Conservation (phyloP, 1,140 invertebrate genomes). For the Tribolium madens region DNA sequence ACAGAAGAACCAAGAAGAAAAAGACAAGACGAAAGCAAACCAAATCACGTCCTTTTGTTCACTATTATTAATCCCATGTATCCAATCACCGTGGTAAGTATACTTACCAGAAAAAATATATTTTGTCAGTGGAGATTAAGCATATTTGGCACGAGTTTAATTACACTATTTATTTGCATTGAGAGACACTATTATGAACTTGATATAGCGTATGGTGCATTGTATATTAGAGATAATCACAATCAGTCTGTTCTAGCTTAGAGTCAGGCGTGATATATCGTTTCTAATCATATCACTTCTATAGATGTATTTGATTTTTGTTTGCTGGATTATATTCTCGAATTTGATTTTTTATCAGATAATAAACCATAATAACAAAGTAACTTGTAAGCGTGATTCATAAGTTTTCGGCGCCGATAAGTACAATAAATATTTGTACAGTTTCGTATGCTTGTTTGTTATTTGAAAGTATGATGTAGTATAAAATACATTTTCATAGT, state of each 20-base stretch:
- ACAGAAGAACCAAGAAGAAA: slow-evolving; percentile 74
- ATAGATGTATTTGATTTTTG: background rate
- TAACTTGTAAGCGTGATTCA: no score
- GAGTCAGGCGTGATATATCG: background rate
- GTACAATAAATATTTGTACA: no score
- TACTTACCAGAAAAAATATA: background rate
- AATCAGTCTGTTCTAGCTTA: background rate
- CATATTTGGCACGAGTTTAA: background rate
- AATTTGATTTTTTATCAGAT: background rate
- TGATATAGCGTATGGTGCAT: background rate
- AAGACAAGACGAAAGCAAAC: slow-evolving; percentile 74
- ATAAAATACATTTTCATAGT: no score
- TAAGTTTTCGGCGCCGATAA: no score
- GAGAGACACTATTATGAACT: no score
- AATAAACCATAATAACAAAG: background rate
- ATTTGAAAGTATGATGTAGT: no score
- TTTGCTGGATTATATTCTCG: background rate
- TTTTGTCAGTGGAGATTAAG: background rate
- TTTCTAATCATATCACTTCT: background rate
- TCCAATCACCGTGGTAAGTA: slow-evolving; percentile 98
- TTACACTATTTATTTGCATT: background rate
- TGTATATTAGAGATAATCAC: background rate
- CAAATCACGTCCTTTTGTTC: slow-evolving; percentile 94
- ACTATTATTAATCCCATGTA: slow-evolving; percentile 97
- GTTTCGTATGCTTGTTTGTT: no score